Evolutionary conservation across 2,888 invertebrate genomes (phyloP), one percentile per base, ranked within the genome.

Genomic region (Drosophila gaucha): DNA sequence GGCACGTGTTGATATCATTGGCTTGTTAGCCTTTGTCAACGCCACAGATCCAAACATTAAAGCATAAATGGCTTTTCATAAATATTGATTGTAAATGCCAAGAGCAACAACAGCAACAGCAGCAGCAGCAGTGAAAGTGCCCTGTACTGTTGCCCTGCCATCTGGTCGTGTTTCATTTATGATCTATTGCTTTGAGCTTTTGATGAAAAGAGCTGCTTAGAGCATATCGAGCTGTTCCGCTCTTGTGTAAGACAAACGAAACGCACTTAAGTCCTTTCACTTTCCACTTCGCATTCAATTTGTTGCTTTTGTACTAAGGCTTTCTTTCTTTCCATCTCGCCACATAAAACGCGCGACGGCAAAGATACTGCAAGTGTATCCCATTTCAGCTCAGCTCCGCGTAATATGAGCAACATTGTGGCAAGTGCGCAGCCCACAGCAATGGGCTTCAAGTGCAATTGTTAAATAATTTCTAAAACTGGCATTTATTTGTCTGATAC

Each of bases 211-310:
- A 77, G 26, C 46, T 60, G 52, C 59, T 56, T 65, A 70, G 85
- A 72, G 85, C 80, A 67, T 20, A 54, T 39, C 47, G 60, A 58
- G 35, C 52, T 30, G 36, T 38, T 51, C 39, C 33, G 41, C 57
- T 39, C 52, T 84, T 84, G 65, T 70, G 57, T 65, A 77, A 73
- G 50, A n/a, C 31, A 18, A 46, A 46, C 20, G 31, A 76, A 66
- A 73, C 67, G 77, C 72, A 83, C 70, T 73, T 68, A 65, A 74
- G 50, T 84, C 82, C 82, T 83, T 83, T 83, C 82, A 83, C 82
- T 83, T 83, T 83, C 49, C 52, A 63, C 46, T 68, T 67, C 69
- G 46, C 64, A 72, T 65, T 69, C 67, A 62, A 58, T 59, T 67
- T 63, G 44, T 31, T 9, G 22, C 52, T 47, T n/a, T 38, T 64